Evolutionary conservation across 2,113 vertebrate species (phyloP).

Genomic region (Tapirus terrestris): DNA sequence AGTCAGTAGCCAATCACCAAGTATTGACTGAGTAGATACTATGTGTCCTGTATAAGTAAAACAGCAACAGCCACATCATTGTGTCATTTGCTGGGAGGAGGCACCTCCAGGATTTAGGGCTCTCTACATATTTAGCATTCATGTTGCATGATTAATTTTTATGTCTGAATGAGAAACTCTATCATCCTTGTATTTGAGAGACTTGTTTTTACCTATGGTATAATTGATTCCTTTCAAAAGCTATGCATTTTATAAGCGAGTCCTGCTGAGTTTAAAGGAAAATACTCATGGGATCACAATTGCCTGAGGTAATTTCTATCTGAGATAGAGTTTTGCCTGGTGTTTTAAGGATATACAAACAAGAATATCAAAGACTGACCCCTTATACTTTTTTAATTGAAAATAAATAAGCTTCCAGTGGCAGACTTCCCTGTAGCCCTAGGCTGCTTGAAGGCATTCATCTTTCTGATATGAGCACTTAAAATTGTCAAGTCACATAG

Average conservation of each 20-base stretch:
- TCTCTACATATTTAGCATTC: conserved; percentile 43
- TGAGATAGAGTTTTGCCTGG: background rate
- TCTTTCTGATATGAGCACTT: background rate
- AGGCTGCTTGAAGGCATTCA: background rate
- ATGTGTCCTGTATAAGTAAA: background rate
- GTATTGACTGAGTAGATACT: background rate
- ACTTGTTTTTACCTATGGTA: conserved; percentile 59
- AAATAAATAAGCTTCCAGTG: conserved; percentile 13
- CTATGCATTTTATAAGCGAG: conserved; percentile 63
- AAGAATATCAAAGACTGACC: background rate
- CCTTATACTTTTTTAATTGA: conserved; percentile 51
- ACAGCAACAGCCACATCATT: background rate
- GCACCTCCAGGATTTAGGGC: background rate
- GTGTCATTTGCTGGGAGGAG: background rate
- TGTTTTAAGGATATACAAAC: conserved; percentile 42
- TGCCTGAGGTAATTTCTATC: conserved; percentile 43
- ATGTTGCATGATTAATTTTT: conserved; percentile 38
- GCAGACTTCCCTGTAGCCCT: background rate
- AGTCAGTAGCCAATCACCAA: background rate
- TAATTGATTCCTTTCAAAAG: conserved; percentile 72
- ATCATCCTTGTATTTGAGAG: conserved; percentile 52
- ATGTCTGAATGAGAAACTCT: conserved; percentile 55
- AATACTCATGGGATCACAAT: conserved; percentile 30
- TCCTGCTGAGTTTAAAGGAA: conserved; percentile 64
- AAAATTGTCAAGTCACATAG: background rate